phyloP scores from a whole-genome alignment of 2,113 vertebrate genomes.

The Alligator sinensis region DNA sequence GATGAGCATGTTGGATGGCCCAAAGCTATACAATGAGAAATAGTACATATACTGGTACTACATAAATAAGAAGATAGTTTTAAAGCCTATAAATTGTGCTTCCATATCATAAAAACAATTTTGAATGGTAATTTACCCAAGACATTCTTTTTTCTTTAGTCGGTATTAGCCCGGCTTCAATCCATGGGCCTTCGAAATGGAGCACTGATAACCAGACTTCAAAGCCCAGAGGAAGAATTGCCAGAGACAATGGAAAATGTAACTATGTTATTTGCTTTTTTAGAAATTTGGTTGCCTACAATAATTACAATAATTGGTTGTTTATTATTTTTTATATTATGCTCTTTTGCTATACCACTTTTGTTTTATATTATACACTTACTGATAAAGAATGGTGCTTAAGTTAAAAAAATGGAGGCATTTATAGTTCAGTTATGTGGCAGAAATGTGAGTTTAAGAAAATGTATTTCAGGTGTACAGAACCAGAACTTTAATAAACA shows the following conservation, averaged over 20 bases:
- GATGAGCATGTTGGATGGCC: not conserved
- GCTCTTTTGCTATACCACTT: not conserved
- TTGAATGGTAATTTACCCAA: constrained; percentile 14
- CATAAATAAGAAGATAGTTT: not conserved
- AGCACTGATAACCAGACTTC: constrained; percentile 83
- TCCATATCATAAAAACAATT: not conserved
- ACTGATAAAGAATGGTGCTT: not conserved
- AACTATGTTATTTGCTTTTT: constrained; percentile 50
- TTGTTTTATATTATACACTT: not conserved
- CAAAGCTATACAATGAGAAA: not conserved
- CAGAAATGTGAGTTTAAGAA: constrained; percentile 19
- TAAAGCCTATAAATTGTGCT: not conserved
- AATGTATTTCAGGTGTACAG: not conserved
- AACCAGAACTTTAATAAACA: not conserved
- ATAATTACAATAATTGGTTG: not conserved
- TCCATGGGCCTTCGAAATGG: constrained; percentile 83
- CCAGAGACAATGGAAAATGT: constrained; percentile 80
- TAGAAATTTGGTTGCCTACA: not conserved
- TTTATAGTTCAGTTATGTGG: not conserved
- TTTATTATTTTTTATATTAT: not conserved
- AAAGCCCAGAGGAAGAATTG: constrained; percentile 79
- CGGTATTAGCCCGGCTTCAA: constrained; percentile 83
- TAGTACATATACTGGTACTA: not conserved
- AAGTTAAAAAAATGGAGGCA: not conserved
- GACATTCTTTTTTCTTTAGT: constrained; percentile 76